Conservation (phyloP, 2,888 invertebrate genomes). For the Melikaiella ostensackeni region DNA sequence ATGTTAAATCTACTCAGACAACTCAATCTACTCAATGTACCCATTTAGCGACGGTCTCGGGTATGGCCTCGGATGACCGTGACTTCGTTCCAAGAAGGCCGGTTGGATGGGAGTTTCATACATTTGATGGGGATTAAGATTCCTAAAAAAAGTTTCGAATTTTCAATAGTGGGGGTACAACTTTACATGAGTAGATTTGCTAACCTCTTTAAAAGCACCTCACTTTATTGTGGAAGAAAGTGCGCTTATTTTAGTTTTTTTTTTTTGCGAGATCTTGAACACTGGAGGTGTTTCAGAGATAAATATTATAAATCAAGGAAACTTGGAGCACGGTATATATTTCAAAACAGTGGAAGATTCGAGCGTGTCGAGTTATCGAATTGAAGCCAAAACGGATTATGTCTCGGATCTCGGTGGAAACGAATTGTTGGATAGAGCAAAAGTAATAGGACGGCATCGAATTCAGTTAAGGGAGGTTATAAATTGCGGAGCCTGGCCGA, state of each 20-base stretch:
- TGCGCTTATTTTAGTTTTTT: not conserved
- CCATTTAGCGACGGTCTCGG: too few species aligned
- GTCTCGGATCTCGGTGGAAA: constrained; percentile 50
- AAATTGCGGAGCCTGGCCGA: constrained; percentile 68
- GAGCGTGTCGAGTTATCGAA: constrained; percentile 48
- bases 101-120: too few species aligned
- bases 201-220: too few species aligned
- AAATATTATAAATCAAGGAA: not conserved
- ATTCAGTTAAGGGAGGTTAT: constrained; percentile 73
- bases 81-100: too few species aligned
- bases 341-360: constrained; percentile 34
- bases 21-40: too few species aligned
- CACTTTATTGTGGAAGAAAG: too few species aligned
- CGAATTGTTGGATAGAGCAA: constrained; percentile 54
- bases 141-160: too few species aligned
- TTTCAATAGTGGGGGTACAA: too few species aligned
- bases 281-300: not conserved
- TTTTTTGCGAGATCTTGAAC: not conserved
- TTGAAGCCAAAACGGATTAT: constrained; percentile 53
- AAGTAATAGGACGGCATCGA: constrained; percentile 65
- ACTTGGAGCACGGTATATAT: not conserved
- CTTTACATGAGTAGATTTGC: too few species aligned
- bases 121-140: too few species aligned
- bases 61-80: too few species aligned
- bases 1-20: too few species aligned